Evolutionary conservation across 2,888 invertebrate genomes (phyloP).

Genomic region (Xestia sexstrigata): DNA sequence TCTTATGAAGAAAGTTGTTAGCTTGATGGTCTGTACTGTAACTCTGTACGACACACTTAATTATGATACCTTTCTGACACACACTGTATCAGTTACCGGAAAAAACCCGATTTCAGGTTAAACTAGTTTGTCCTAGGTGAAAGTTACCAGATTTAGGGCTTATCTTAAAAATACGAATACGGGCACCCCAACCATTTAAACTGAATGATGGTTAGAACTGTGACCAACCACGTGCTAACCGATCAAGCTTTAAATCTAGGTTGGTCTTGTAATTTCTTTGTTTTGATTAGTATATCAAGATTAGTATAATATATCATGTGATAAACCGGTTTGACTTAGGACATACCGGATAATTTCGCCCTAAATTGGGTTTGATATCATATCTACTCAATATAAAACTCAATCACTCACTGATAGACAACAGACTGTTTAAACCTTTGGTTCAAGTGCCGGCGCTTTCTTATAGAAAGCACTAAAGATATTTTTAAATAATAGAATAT

Average conservation of each 20-base stretch:
- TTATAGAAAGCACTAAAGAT: too few relatives aligned
- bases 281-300: neutral
- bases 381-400: neutral
- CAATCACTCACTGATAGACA: constrained; percentile 5
- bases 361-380: constrained; percentile 7
- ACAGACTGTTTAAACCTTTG: neutral
- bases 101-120: neutral
- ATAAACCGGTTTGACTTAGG: constrained; percentile 8
- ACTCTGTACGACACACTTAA: neutral
- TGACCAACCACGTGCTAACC: neutral
- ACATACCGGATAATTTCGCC: neutral
- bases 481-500: too few relatives aligned
- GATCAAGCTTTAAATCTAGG: neutral
- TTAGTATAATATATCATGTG: neutral
- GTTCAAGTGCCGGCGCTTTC: neutral
- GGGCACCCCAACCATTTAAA: neutral
- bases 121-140: neutral
- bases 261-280: neutral
- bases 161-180: neutral
- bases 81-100: neutral
- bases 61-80: neutral
- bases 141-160: neutral
- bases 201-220: neutral
- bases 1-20: neutral
- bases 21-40: neutral